These are phyloP conservation scores for Ammodytes dubius DNA, from an alignment of 2,113 vertebrate genomes.

Conservation along the genomic window DNA sequence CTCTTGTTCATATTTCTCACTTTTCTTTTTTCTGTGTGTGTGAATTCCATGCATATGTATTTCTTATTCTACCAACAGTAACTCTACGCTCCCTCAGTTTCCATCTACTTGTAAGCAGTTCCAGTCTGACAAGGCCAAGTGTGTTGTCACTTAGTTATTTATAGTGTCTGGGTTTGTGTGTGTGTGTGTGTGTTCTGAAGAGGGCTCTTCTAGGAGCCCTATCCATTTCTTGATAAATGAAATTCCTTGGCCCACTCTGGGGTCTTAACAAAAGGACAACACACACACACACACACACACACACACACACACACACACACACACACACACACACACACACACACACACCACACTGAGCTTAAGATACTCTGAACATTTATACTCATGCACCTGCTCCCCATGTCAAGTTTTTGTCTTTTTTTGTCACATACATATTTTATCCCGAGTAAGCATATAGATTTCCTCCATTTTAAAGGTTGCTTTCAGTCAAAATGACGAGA, in stretches of 20 bases:
- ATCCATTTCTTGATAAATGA: constrained; percentile 79
- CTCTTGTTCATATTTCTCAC: not conserved
- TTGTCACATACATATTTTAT: not conserved
- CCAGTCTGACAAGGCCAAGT: not conserved
- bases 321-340: constrained; percentile 24
- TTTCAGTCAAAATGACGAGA: not conserved
- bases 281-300: constrained; percentile 24
- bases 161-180: constrained; percentile 52
- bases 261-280: constrained; percentile 63
- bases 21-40: not conserved
- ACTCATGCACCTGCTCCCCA: constrained; percentile 34
- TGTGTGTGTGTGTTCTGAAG: constrained; percentile 60
- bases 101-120: not conserved
- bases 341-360: not conserved
- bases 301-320: constrained; percentile 33
- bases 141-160: constrained; percentile 57
- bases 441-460: not conserved
- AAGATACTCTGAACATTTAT: no score
- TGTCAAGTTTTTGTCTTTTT: constrained; percentile 9
- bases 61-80: fast-evolving
- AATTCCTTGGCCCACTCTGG: constrained; percentile 70
- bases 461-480: not conserved
- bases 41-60: not conserved
- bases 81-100: not conserved
- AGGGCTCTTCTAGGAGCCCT: constrained; percentile 69